Base-by-base conservation (phyloP, 2,888 invertebrate species). In the Piscicola geometra region DNA sequence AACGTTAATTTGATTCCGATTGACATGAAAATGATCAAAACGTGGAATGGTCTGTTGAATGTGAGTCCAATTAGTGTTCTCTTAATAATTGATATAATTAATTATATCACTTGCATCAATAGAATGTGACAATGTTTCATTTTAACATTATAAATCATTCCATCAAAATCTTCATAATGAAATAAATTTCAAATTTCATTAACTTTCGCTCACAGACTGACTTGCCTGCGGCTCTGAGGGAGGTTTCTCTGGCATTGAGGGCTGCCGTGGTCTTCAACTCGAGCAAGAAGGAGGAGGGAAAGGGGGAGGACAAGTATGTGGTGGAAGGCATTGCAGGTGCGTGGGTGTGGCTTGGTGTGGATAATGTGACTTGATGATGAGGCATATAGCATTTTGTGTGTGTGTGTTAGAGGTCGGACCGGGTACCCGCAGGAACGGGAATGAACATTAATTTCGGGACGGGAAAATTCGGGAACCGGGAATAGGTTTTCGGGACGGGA, bases 201-300 rank as follows among this genome's bases (percentile, higher is more conserved):
- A n/a, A n/a, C 18, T 25, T 56, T 25, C 0, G 21, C 15, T 12
- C 41, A n/a, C 73, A 73, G 73, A 36, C n/a, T 50, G 56, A 73
- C 41, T n/a, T 73, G 32, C 35, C 28, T 9, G n/a, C 33, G 36
- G 73, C 36, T 0, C 60, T 60, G 36, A 33, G 41, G 36, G 73
- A 73, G 35, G 25, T 73, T 21, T 32, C 35, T 12, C n/a, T n/a
- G 15, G 73, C 73, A 35, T 73, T 64, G 33, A 56, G 41, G 15
- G 73, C 73, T 56, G 73, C 73, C 1, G 73, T 64, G 12, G 18
- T 25, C 5, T 60, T 73, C 33, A 64, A 35, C 36, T 32, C 35
- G 21, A n/a, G 64, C 3, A 56, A 25, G 28, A 28, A 60, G 25
- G 73, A 73, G 5, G 33, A 64, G 1, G 73, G 35, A 18, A 30